These are phyloP conservation scores for Zele albiditarsus DNA, from an alignment of 2,888 invertebrate genomes.

Conservation along the genomic window DNA sequence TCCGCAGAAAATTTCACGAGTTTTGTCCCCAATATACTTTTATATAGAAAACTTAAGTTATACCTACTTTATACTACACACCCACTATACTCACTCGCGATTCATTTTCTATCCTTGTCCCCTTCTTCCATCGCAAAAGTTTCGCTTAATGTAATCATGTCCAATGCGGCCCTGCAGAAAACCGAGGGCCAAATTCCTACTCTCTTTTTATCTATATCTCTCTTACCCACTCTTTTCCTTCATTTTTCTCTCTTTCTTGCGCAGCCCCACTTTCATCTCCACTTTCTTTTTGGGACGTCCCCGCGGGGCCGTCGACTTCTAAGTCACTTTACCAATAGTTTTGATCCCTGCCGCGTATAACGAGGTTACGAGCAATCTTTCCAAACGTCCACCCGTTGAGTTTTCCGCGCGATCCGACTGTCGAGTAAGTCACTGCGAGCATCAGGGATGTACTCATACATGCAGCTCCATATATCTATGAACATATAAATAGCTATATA, in stretches of 20 bases:
- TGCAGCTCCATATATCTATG: not conserved
- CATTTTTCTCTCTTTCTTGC: not conserved
- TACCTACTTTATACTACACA: not conserved
- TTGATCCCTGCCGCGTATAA: constrained; percentile 58
- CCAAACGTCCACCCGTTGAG: constrained; percentile 49
- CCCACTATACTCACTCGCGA: not conserved
- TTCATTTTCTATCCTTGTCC: not conserved
- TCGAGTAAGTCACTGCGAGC: constrained; percentile 23
- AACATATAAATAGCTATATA: not conserved
- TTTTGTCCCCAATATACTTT: constrained; percentile 11
- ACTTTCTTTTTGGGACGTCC: not conserved
- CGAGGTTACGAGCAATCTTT: constrained; percentile 60
- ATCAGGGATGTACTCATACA: not conserved
- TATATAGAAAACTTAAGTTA: constrained; percentile 9
- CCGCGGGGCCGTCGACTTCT: constrained; percentile 45
- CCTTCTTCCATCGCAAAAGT: constrained; percentile 44
- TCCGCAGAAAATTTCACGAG: constrained; percentile 7
- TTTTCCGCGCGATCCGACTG: constrained; percentile 27
- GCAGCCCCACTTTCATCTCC: not conserved
- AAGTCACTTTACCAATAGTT: constrained; percentile 62
- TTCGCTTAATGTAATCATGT: constrained; percentile 55
- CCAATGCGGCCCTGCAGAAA: constrained; percentile 35
- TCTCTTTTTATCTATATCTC: not conserved
- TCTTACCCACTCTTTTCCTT: not conserved
- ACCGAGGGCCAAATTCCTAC: constrained; percentile 28